Evolutionary conservation across 2,797 vertebrate species (phyloP), one percentile per base, ranked within the genome.

Genomic region (Todus mexicanus): DNA sequence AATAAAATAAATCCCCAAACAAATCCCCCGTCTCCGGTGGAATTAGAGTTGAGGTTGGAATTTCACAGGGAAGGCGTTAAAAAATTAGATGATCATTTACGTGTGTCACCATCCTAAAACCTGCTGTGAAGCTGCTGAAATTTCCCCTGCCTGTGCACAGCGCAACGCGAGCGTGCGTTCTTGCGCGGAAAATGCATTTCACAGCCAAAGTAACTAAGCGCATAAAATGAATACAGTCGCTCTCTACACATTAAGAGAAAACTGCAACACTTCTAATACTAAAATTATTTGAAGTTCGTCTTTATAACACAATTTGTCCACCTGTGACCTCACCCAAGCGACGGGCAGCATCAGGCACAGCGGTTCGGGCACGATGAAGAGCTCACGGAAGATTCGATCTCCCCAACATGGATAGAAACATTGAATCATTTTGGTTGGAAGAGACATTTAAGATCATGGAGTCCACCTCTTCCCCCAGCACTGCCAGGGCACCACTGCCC

Each of bases 121-220:
- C 23, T 20, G 29, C 29, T 4, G 37, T 1, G 42, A 68, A 33
- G 42, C 29, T 37, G 33, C 0, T 4, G 40, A 66, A 22, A 15
- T 0, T 10, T 25, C n/a, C 12, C 37, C 37, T 16, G 21, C 65
- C 35, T 26, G 27, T 1, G 17, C 18, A 3, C 1, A 8, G 14
- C 1, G 15, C 1, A 22, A 37, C 1, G 18, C 37, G 50, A n/a
- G 53, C 0, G 9, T 70, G 51, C 0, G 2, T 42, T 66, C 31
- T 38, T 1, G 23, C 25, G 15, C 13, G 37, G 68, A 68, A 73
- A 38, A 60, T 0, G 6, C 21, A 23, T 60, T 35, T 51, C 15
- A 4, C 4, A 9, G 60, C 37, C 33, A 23, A 23, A 75, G 48
- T 19, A 29, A 35, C 54, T 17, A 42, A 3, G 5, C 13, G 25